These are phyloP conservation scores for Drosophila putrida DNA, from an alignment of 2,888 invertebrate genomes.

Conservation along the genomic window DNA sequence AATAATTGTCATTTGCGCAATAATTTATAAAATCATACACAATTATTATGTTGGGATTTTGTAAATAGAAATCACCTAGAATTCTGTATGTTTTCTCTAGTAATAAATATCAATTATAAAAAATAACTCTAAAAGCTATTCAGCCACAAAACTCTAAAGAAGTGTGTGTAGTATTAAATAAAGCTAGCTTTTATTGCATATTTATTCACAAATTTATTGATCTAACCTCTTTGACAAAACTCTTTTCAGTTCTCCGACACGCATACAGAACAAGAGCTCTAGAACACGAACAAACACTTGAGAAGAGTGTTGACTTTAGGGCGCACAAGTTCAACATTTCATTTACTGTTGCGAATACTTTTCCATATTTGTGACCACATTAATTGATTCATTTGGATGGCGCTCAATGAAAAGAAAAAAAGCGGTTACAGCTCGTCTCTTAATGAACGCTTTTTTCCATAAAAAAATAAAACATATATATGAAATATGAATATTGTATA, in stretches of 20 bases:
- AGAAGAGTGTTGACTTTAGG: conserved; percentile 44
- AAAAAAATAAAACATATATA: conserved; percentile 8
- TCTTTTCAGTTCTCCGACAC: conserved; percentile 35
- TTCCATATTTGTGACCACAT: conserved; percentile 55
- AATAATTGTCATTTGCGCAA: no score
- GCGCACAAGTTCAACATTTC: conserved; percentile 59
- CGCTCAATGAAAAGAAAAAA: conserved; percentile 38
- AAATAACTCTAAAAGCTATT: no score
- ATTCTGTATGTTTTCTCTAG: no score
- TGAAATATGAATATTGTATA: conserved; percentile 43
- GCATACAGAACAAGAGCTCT: conserved; percentile 56
- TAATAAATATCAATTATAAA: no score
- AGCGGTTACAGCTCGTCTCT: conserved; percentile 27
- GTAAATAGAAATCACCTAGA: no score
- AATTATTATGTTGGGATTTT: no score
- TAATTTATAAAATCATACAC: no score
- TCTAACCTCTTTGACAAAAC: conserved; percentile 36
- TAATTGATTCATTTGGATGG: conserved; percentile 69
- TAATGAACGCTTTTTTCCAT: conserved; percentile 49
- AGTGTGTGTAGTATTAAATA: neutral
- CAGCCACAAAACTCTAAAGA: no score
- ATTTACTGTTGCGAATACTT: conserved; percentile 47
- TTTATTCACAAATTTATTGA: conserved; percentile 26
- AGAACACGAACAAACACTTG: conserved; percentile 75
- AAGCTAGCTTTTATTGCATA: neutral